Conservation (phyloP, 1,140 invertebrate genomes). For the Drosophila rufa region DNA sequence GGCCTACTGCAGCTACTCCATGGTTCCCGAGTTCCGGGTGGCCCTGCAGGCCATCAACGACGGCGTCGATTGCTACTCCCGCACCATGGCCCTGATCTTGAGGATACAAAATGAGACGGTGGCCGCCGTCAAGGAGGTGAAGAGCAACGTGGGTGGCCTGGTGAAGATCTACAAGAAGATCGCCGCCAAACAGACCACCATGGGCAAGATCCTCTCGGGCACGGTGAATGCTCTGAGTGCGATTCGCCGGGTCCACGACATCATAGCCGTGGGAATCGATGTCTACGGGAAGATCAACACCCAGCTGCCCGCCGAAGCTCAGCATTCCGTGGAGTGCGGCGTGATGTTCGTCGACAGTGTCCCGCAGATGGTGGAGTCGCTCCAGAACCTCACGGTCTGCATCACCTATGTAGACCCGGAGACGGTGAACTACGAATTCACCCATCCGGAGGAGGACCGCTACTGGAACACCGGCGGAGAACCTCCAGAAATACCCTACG, state of each 20-base stretch:
- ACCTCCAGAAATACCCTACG: slow-evolving; percentile 58
- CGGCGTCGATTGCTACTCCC: slow-evolving; percentile 72
- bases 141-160: slow-evolving; percentile 51
- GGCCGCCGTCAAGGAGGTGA: slow-evolving; percentile 63
- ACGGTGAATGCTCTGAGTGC: slow-evolving; percentile 65
- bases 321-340: slow-evolving; percentile 50
- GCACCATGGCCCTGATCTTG: slow-evolving; percentile 56
- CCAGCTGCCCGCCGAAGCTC: slow-evolving; percentile 56
- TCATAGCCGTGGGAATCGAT: slow-evolving; percentile 66
- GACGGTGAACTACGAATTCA: slow-evolving; percentile 63
- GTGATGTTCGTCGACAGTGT: slow-evolving; percentile 51
- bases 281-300: slow-evolving; percentile 61
- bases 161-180: slow-evolving; percentile 76
- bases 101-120: slow-evolving; percentile 69
- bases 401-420: slow-evolving; percentile 59
- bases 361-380: slow-evolving; percentile 69
- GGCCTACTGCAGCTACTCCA: slow-evolving; percentile 78
- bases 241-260: slow-evolving; percentile 62
- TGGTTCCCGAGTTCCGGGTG: slow-evolving; percentile 67
- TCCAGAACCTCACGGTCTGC: slow-evolving; percentile 68
- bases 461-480: slow-evolving; percentile 66
- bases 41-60: slow-evolving; percentile 66
- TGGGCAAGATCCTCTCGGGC: slow-evolving; percentile 71
- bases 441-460: slow-evolving; percentile 66
- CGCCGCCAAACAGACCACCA: slow-evolving; percentile 55